Evolutionary conservation across 2,113 vertebrate genomes (phyloP).

Genomic region (Cyanoramphus novaezelandiae): DNA sequence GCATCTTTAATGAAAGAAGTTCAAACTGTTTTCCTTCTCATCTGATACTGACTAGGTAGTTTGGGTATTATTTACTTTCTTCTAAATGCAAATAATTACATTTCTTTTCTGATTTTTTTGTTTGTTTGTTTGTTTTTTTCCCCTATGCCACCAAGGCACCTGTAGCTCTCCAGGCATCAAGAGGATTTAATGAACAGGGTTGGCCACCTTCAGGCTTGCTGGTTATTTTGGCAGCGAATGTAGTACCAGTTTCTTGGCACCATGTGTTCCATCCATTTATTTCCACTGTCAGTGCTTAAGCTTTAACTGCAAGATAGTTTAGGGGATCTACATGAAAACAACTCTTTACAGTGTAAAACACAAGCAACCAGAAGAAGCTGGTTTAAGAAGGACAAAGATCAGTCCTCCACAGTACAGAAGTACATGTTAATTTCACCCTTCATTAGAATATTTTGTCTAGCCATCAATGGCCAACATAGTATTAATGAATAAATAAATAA

Average conservation of each 20-base stretch:
- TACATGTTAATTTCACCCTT: not conserved
- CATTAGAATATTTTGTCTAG: not conserved
- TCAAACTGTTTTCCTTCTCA: not conserved
- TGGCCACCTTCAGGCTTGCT: not conserved
- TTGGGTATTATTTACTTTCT: not conserved
- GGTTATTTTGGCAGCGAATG: not conserved
- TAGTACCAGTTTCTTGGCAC: not conserved
- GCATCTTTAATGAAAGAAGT: not conserved
- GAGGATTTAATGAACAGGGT: not conserved
- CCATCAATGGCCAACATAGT: not conserved
- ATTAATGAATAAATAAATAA: not conserved
- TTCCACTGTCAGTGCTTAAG: not conserved
- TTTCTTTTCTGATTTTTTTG: not conserved
- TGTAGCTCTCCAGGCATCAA: not conserved
- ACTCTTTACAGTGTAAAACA: not conserved
- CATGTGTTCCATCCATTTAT: accelerated
- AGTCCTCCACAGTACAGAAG: not conserved
- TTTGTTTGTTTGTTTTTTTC: not conserved
- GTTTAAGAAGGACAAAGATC: not conserved
- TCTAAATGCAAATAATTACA: not conserved
- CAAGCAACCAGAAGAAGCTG: not conserved
- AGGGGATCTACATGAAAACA: not conserved
- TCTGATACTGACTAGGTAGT: not conserved
- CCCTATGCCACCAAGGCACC: not conserved
- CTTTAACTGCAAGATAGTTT: not conserved